Base-by-base conservation (phyloP, 2,797 vertebrate genomes). In the Enteromius treurensis region DNA sequence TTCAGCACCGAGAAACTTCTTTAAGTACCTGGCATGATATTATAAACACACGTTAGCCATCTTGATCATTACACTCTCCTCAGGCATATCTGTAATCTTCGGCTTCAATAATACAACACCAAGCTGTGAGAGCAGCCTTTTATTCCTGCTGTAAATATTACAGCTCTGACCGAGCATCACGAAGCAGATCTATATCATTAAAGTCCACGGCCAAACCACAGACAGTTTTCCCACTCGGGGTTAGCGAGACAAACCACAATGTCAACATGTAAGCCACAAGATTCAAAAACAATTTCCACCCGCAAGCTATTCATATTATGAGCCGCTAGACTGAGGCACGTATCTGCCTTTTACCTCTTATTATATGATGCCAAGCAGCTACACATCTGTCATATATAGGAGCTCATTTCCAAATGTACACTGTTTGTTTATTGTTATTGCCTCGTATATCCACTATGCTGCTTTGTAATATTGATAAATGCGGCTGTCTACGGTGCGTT, bases 201-300 rank as follows among this genome's bases (percentile, higher is more conserved):
- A 49, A 67, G 42, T 8, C 19, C 26, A 51, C 37, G 60, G 23
- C 17, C 70, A 45, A 79, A 79, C 77, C 42, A 32, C 76, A 84
- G n/a, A 73, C 17, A 42, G 42, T 75, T 80, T 64, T 62, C 55
- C 64, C n/a, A 85, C 86, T 87, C 89, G 68, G 55, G 77, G 87
- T 89, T 80, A 87, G 86, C 3, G 49, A 65, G 29, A 51, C 45
- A 65, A 34, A 78, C 77, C 77, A 37, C 62, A 67, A 23, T 51
- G 29, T 51, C 62, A 67, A 79, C 62, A 67, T 37, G 60, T 79
- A 17, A 51, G 19, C 45, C 45, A 0, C 62, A 67, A 34, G 19
- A 79, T 67, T 79, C 62, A 37, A 79, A 67, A 79, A 67, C 77
- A 23, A 67, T 79, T 79, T 67, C 62, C 62, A 51, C 62, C 62